Base-by-base conservation (phyloP, 2,888 invertebrate species). In the Chrysodeixis includens region DNA sequence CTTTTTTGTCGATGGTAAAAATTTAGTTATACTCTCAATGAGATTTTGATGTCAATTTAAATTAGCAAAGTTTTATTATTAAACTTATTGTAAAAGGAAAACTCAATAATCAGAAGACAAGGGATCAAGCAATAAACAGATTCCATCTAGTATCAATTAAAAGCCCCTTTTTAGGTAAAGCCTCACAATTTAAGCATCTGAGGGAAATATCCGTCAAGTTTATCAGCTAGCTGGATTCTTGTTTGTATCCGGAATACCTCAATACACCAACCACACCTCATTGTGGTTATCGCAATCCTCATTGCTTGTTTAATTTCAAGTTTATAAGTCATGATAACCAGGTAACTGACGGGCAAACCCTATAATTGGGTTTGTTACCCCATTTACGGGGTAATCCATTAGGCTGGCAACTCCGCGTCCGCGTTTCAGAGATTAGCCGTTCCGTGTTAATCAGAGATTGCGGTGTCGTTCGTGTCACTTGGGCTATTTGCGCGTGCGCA, bases 311-410 rank as follows among this genome's bases (percentile, higher is more conserved):
- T 68, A 79, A 76, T 73, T 64, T 76, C 69, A 65, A 71, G 62
- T 77, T 73, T 79, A 73, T 74, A 79, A 68, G 62, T 57, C 68
- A 63, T 69, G 79, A 74, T 78, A 78, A 81, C 79, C 26, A 71
- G 46, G 58, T 35, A 75, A 64, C 57, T 78, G 78, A 76, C 81
- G 73, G 77, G 78, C 75, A 64, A 68, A 76, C 82, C 83, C 83
- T 83, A 74, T 89, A 90, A 90, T 90, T 90, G 88, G 87, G 83
- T 84, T 81, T 79, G 86, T 86, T 88, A 86, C 86, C 87, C 87
- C 81, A 87, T 85, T 87, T 78, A 78, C 80, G 74, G 85, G 86
- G 88, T 90, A 86, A 90, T 90, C 87, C 86, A 89, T 90, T 89
- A 90, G 76, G 74, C 78, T 86, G 83, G 86, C 84, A 83, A 84